Evolutionary conservation across 2,888 invertebrate genomes (phyloP).

Genomic region (Dolomedes plantarius): DNA sequence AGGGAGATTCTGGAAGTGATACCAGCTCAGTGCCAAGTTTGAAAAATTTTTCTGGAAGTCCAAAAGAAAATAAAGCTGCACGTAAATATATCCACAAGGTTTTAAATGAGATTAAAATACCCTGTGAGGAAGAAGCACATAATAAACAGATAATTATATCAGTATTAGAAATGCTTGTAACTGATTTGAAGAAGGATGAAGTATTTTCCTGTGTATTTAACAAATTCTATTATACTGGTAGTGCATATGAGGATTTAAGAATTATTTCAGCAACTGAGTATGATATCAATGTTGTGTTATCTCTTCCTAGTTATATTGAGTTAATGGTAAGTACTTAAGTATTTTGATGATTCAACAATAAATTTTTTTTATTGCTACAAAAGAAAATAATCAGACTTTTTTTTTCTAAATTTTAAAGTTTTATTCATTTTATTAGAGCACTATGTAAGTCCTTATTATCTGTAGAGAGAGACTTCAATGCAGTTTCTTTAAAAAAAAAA

Average conservation of each 20-base stretch:
- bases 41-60: no score
- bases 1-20: no score
- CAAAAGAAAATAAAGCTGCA: background rate
- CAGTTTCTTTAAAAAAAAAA: no score
- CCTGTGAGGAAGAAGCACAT: background rate
- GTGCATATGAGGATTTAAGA: background rate
- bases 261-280: background rate
- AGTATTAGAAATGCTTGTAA: background rate
- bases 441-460: no score
- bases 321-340: background rate
- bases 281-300: background rate
- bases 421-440: no score
- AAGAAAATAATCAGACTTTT: no score
- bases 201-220: background rate
- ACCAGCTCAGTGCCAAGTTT: no score
- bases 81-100: background rate
- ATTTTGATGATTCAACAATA: no score
- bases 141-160: background rate
- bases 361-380: no score
- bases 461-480: no score
- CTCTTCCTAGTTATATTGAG: background rate
- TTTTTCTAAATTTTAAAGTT: no score
- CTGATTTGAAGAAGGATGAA: background rate
- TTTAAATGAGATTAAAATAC: background rate
- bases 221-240: background rate